A percentile compares a stretch with the other conserved stretches of the same genome.
Evolutionary conservation across 2,888 invertebrate species (phyloP).

Genomic region (Mycogona germanica): DNA sequence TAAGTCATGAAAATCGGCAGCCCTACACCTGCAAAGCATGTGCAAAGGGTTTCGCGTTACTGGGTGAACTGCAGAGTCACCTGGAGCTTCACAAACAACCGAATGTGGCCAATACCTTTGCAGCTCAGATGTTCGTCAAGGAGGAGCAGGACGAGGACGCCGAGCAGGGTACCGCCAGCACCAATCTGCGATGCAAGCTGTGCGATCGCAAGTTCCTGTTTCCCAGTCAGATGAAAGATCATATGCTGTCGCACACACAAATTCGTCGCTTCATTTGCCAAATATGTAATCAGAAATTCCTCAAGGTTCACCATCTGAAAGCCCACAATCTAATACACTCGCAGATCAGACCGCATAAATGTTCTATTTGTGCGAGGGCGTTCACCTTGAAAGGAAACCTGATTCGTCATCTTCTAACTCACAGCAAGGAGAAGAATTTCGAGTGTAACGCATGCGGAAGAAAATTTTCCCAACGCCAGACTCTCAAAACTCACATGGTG

Average conservation of each 20-base stretch:
- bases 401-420: slow-evolving; percentile 34
- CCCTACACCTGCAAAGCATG: slow-evolving; percentile 32
- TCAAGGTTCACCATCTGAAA: slow-evolving; percentile 37
- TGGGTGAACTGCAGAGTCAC: slow-evolving; percentile 31
- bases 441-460: slow-evolving; percentile 34
- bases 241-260: slow-evolving; percentile 32
- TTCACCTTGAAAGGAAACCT: slow-evolving; percentile 37
- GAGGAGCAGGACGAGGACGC: slow-evolving; percentile 5
- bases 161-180: neutral
- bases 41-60: slow-evolving; percentile 30
- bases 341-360: slow-evolving; percentile 33
- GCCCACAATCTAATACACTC: slow-evolving; percentile 36
- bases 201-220: slow-evolving; percentile 30
- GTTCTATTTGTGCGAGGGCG: slow-evolving; percentile 31
- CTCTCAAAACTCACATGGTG: slow-evolving; percentile 36
- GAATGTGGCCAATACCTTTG: neutral
- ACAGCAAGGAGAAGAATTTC: slow-evolving; percentile 31
- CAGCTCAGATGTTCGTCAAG: neutral
- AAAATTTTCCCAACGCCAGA: slow-evolving; percentile 35
- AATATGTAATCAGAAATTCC: slow-evolving; percentile 36
- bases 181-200: slow-evolving; percentile 21
- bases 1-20: slow-evolving; percentile 30
- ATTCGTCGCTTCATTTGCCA: slow-evolving; percentile 33
- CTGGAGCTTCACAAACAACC: slow-evolving; percentile 26
- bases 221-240: slow-evolving; percentile 35